Evolutionary conservation across 2,113 vertebrate species (phyloP), one percentile per base, ranked within the genome.

Genomic region (Phalacrocorax pelagicus): DNA sequence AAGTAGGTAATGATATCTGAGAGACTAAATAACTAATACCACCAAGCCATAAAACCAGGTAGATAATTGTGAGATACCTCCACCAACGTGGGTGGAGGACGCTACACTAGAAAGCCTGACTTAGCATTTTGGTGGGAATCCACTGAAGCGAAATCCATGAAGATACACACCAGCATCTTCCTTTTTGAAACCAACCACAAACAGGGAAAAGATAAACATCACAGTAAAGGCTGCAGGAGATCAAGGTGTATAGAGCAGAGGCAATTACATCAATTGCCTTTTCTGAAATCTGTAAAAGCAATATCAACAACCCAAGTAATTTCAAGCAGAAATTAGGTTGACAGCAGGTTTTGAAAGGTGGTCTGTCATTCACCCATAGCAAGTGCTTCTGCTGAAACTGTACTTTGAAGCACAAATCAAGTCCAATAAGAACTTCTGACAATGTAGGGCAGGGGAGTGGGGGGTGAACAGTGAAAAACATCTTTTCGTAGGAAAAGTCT

Each of bases 371-470:
- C 73, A 67, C 23, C 44, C 78, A 47, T 1, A 19, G 46, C 46
- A 51, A 42, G 30, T 4, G 51, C 55, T 85, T 26, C 47, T 30
- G 11, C 57, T 63, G 12, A 55, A 91, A 40, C 34, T 17, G 18
- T 4, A 12, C n/a, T 57, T 1, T 15, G 61, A 87, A 61, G 26
- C 66, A 23, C 54, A 65, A 8, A 9, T 5, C 18, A 52, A 86
- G 62, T 40, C 40, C 70, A 58, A 32, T 1, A 47, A 26, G 30
- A 82, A 18, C 19, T 61, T 44, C 32, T 52, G 78, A 24, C 36
- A 20, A 19, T 1, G 36, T 2, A 16, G 38, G 38, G 38, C 26
- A 12, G 44, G 0, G 8, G 15, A 16, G 46, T 47, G 14, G 8
- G 23, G 12, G 6, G 32, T 22, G 26, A 65, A 22, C 27, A 58